Evolutionary conservation across 2,888 invertebrate genomes (phyloP), one percentile per base, ranked within the genome.

Genomic region (Miltochrista miniata): DNA sequence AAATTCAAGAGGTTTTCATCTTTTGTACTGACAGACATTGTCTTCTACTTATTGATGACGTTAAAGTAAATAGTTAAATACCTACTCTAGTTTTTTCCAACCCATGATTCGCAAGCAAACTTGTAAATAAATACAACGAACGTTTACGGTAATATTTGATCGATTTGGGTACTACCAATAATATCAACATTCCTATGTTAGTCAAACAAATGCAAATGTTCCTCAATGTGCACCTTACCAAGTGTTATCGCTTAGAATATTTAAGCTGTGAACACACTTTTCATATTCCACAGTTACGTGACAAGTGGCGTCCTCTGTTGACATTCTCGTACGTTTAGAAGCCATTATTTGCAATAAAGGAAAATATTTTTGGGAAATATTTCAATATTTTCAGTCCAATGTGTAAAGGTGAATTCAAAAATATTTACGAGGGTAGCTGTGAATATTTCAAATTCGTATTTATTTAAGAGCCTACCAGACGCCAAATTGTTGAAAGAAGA

Each of bases 271-370:
- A 45, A 49, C 30, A 49, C 38, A 39, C 39, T 35, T 39, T 39
- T 41, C 30, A 40, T 51, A 45, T 45, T 51, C 46, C 37, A 33
- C 24, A 11, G 45, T 51, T 37, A 42, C 45, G 18, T 46, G 30
- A 24, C 41, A 51, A 45, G 45, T 45, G 45, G 40, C 24, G 51
- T 41, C 45, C 51, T 45, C 45, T 51, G 37, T 51, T 51, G 51
- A 45, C 41, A 45, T 45, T 51, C 41, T 37, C 18, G 12, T 36
- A 50, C 50, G 45, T 40, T 45, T 51, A 41, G 45, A 45, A 51
- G 31, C 36, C 37, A 45, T 45, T 51, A 51, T 51, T 51, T 51
- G 51, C 41, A 45, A 41, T 51, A 45, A 45, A 51, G 11, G 51
- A 29, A 51, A 51, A 45, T 41, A 37, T 42, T 45, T 45, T 45